Evolutionary conservation across 2,113 vertebrate genomes (phyloP), one percentile per base, ranked within the genome.

Genomic region (Notarius quadriscutis): DNA sequence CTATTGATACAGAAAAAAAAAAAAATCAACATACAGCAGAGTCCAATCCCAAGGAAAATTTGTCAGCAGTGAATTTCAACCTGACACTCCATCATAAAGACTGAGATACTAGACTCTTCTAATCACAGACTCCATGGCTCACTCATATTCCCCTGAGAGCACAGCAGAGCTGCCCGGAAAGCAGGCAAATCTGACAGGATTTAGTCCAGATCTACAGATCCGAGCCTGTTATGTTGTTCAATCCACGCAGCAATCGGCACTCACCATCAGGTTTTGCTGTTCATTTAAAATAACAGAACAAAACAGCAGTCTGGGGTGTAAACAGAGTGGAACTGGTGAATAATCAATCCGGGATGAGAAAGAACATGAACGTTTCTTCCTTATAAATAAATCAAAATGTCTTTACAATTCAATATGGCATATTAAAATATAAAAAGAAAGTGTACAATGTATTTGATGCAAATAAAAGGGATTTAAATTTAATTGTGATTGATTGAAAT

Each of bases 161-260:
- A 93, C 94, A 95, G 95, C 95, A 95, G 95, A 94, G 95, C 92
- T 95, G 96, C 95, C 95, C 84, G 92, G 93, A 87, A 95, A 95
- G 90, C 88, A 95, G 94, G 95, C 95, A 96, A 95, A 95, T 95
- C 95, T 95, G 95, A 95, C 94, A 94, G 95, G 95, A 96, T 96
- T 96, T 95, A 91, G 89, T 74, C 88, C 92, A 74, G 67, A 96
- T 96, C 93, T 81, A 58, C 91, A 72, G 67, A 96, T 96, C 93
- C 81, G 55, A 93, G 92, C 93, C 95, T 94, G 94, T 95, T 94
- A 95, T 95, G 93, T 96, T 96, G 12, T 96, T 92, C 93, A 91
- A 93, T 93, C 93, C 89, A 87, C 96, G 96, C 95, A 95, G 95
- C 91, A 95, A 91, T 94, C 94, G 91, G 94, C 93, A 91, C 93